Evolutionary conservation across 2,113 vertebrate species (phyloP).

Genomic region (Lasiurus borealis): DNA sequence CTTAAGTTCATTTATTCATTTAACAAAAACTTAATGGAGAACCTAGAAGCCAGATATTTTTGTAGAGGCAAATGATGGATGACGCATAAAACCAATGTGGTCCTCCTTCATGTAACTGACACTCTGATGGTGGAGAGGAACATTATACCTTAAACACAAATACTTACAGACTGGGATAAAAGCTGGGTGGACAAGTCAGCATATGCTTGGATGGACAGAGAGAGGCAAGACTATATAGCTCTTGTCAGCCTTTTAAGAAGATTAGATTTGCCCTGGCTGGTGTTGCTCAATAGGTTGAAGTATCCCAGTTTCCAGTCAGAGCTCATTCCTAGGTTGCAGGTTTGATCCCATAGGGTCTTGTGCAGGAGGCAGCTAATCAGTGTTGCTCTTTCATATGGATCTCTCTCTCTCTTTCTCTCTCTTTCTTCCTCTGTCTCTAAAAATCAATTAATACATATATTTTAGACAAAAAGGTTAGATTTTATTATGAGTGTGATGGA

Average conservation of each 20-base stretch:
- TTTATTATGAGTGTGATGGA: background rate
- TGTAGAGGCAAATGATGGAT: background rate
- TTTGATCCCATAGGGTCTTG: background rate
- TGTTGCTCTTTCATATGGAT: too few relatives aligned
- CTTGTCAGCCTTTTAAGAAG: background rate
- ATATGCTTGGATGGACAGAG: background rate
- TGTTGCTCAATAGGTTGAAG: background rate
- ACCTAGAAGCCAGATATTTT: background rate
- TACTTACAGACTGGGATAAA: background rate
- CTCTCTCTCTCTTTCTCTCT: too few relatives aligned
- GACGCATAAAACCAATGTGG: background rate
- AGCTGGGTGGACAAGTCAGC: background rate
- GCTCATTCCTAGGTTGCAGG: background rate
- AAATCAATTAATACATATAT: background rate
- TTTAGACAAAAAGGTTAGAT: background rate
- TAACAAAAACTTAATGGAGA: slow-evolving; percentile 35
- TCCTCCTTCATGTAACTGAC: background rate
- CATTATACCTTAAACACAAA: background rate
- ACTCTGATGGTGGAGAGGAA: background rate
- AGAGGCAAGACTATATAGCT: background rate
- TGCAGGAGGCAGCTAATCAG: too few relatives aligned
- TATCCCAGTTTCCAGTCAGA: background rate
- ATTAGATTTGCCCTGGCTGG: background rate
- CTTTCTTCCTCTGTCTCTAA: too few relatives aligned
- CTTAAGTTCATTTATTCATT: slow-evolving; percentile 24